Evolutionary conservation across 64 coral and sea anemone species (phyloP).

Genomic region (Pachyseris speciosa): DNA sequence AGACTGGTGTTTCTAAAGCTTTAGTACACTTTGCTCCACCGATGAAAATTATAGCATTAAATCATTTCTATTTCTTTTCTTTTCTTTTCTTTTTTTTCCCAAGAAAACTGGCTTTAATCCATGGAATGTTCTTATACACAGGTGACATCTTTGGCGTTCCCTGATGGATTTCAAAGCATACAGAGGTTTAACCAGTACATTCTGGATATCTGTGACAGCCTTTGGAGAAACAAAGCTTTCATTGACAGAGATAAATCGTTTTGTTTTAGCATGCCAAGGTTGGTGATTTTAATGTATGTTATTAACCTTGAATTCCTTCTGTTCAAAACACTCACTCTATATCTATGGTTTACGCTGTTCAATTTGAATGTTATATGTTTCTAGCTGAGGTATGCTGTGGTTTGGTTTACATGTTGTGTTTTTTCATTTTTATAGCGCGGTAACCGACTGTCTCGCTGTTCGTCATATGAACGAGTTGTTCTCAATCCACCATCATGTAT

Average conservation of each 20-base stretch:
- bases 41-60: no score
- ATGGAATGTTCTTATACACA: neutral
- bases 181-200: constrained; percentile 96
- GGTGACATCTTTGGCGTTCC: constrained; percentile 27
- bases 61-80: no score
- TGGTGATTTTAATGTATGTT: neutral
- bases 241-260: constrained; percentile 85
- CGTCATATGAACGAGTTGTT: constrained; percentile 91
- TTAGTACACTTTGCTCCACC: no score
- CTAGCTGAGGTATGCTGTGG: no score
- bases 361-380: no score
- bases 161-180: constrained; percentile 82
- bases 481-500: constrained; percentile 85
- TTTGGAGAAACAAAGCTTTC: constrained; percentile 99
- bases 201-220: constrained; percentile 91
- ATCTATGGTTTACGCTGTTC: neutral
- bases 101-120: neutral
- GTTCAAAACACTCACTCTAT: neutral
- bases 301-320: neutral
- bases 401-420: no score
- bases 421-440: constrained; percentile 29
- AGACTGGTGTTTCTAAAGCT: no score
- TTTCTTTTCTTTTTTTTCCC: no score
- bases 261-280: constrained; percentile 92
- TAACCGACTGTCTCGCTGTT: constrained; percentile 69